These are phyloP conservation scores for Cotesia congregata DNA, from an alignment of 2,888 invertebrate genomes.

Conservation along the genomic window DNA sequence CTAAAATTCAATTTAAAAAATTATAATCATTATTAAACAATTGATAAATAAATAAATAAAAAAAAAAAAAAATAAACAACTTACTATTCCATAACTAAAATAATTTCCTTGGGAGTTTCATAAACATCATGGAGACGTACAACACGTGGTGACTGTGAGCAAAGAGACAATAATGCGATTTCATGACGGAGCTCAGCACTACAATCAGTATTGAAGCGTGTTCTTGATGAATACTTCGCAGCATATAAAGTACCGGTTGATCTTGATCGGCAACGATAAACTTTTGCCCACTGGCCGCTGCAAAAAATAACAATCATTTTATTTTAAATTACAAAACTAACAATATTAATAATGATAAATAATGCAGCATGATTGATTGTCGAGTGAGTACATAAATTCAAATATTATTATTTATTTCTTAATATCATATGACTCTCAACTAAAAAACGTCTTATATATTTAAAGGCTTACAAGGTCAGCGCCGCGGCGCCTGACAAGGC, in stretches of 20 bases:
- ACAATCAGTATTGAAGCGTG: constrained; percentile 88
- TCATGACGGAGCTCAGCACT: constrained; percentile 93
- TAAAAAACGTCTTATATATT: constrained; percentile 42
- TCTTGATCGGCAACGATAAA: constrained; percentile 90
- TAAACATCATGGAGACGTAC: constrained; percentile 89
- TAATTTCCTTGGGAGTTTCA: constrained; percentile 77
- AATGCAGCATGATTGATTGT: background rate
- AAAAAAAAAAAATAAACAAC: constrained; percentile 57
- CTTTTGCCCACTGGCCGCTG: constrained; percentile 98
- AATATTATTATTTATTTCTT: constrained; percentile 18
- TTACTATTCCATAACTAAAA: constrained; percentile 92
- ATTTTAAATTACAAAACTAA: constrained; percentile 35
- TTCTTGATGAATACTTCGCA: constrained; percentile 95
- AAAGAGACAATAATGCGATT: constrained; percentile 91
- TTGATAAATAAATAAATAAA: constrained; percentile 1
- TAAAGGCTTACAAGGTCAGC: constrained; percentile 62
- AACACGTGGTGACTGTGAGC: constrained; percentile 86
- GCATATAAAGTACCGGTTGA: constrained; percentile 90
- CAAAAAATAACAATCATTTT: constrained; percentile 54
- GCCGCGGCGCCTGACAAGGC: constrained; percentile 67
- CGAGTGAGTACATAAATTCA: background rate
- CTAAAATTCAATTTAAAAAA: background rate
- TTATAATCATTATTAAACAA: background rate
- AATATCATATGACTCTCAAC: constrained; percentile 45
- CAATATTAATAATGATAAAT: background rate